These are phyloP conservation scores for Xestia rhomboidea DNA, from an alignment of 2,888 invertebrate genomes.

Conservation along the genomic window DNA sequence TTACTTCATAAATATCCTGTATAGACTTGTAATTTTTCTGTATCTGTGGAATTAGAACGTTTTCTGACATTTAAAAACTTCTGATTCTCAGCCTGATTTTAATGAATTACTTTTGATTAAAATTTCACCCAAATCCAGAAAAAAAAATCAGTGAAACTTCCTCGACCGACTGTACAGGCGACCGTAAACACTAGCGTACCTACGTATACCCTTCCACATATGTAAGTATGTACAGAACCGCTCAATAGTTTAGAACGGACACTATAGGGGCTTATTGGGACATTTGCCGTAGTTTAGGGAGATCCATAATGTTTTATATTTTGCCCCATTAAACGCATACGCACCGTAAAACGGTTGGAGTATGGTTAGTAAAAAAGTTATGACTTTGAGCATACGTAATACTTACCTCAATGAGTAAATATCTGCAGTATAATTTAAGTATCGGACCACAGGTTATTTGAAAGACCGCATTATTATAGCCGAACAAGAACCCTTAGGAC, in stretches of 20 bases:
- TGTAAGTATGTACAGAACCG: constrained; percentile 49
- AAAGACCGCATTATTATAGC: background rate
- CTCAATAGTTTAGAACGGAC: constrained; percentile 65
- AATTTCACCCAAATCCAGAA: too few relatives aligned
- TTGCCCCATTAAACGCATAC: constrained; percentile 59
- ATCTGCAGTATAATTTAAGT: constrained; percentile 27
- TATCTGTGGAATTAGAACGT: background rate
- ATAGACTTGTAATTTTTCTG: background rate
- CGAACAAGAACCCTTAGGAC: background rate
- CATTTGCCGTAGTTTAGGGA: constrained; percentile 57
- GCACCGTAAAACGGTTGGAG: constrained; percentile 47
- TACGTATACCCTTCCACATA: constrained; percentile 55
- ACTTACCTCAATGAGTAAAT: constrained; percentile 17
- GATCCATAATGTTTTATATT: constrained; percentile 62
- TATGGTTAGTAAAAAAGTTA: constrained; percentile 64
- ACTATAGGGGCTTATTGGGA: constrained; percentile 63
- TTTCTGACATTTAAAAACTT: background rate
- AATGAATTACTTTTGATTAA: background rate
- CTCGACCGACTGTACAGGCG: constrained; percentile 55
- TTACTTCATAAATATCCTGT: background rate
- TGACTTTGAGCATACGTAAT: constrained; percentile 31
- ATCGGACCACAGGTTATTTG: constrained; percentile 1
- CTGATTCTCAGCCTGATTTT: background rate
- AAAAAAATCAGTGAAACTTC: constrained; percentile 3
- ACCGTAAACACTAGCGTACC: constrained; percentile 69